Evolutionary conservation across 1,140 invertebrate genomes (phyloP), one percentile per base, ranked within the genome.

Genomic region (Lordiphosa mommai): DNA sequence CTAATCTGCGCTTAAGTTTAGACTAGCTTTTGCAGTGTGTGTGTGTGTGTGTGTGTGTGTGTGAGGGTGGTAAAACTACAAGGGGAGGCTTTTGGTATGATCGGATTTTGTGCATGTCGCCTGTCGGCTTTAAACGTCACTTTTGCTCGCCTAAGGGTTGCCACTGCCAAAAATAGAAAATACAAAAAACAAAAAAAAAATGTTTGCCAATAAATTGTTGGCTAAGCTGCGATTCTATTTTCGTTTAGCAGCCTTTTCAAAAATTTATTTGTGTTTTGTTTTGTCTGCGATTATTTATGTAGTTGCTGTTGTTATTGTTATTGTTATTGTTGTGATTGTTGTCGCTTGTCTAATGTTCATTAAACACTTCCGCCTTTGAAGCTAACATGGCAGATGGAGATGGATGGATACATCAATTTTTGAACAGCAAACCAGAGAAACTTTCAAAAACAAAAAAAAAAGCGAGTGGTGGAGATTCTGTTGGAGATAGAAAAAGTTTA

Each of bases 51-150:
- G 4, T 8, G 14, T 17, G 12, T 13, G 6, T 3, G 2, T 1
- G 8, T n/a, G 5, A 33, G 12, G 17, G 48, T 5, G 16, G 38
- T 30, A 12, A 16, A 9, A 29, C 12, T 12, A 12, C 36, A 29
- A 23, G 30, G 23, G 32, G 29, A n/a, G 13, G 36, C 46, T 50
- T 53, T 40, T 57, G 49, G 60, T 44, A 61, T 61, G 65, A 80
- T 64, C 74, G 76, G 76, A 80, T 80, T 80, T 70, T 55, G 65
- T 66, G 58, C 70, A 82, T 80, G 76, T 80, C 56, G 52, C 50
- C 57, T 80, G 74, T 82, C 74, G 70, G 71, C 76, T 80, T 80
- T 82, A 53, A 59, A 60, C 65, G 79, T 67, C 71, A 61, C 46
- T 56, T 82, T 32, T 32, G 41, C 55, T 58, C 37, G 38, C 33